phyloP scores from a whole-genome alignment of 2,888 invertebrate genomes.

The Thereva nobilitata region DNA sequence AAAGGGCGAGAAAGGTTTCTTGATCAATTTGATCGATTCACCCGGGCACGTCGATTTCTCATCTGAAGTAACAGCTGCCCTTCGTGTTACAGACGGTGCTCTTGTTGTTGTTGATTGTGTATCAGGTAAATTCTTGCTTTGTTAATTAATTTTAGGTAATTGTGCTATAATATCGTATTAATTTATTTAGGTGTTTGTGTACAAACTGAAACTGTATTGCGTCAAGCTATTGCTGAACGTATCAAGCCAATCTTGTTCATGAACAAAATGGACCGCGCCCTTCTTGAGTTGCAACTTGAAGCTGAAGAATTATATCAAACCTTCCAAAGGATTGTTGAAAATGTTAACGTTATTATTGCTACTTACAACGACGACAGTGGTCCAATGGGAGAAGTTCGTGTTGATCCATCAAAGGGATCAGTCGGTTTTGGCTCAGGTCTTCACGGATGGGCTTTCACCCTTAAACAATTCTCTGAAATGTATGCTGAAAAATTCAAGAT shows the following conservation, averaged over 20 bases:
- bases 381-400: constrained; percentile 99
- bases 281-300: constrained; percentile 94
- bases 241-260: constrained; percentile 99
- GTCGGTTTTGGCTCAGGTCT: constrained; percentile 99
- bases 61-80: constrained; percentile 98
- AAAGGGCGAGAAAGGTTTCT: constrained; percentile 90
- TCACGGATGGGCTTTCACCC: constrained; percentile 99
- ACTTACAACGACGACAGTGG: constrained; percentile 97
- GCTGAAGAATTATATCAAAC: constrained; percentile 98
- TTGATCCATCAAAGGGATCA: constrained; percentile 97
- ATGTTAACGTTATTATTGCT: constrained; percentile 99
- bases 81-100: constrained; percentile 99
- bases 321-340: constrained; percentile 99
- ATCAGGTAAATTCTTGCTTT: constrained; percentile 72
- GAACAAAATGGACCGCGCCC: constrained; percentile 99
- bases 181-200: constrained; percentile 89
- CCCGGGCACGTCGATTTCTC: constrained; percentile 99
- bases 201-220: constrained; percentile 98
- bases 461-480: constrained; percentile 99
- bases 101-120: constrained; percentile 99
- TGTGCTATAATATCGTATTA: background rate
- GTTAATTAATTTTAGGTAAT: background rate
- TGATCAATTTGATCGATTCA: constrained; percentile 99
- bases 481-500: constrained; percentile 99
- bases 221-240: constrained; percentile 99